phyloP scores from a whole-genome alignment of 1,140 invertebrate genomes.

The Philopotamus ludificatus region DNA sequence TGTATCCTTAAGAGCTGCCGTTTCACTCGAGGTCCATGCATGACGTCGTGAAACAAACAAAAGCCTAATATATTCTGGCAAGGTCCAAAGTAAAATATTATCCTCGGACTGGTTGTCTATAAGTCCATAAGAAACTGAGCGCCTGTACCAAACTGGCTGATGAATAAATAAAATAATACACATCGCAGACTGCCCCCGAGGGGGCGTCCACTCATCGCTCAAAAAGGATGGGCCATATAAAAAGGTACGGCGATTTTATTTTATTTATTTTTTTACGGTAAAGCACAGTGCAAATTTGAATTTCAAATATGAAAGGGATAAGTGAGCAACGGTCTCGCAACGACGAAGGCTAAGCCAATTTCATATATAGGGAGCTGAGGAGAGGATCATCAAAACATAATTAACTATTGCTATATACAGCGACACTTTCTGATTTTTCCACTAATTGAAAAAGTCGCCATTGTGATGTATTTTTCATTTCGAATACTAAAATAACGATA shows the following conservation, averaged over 20 bases:
- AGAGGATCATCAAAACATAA: constrained; percentile 28
- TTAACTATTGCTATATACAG: no score
- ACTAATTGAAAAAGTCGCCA: no score
- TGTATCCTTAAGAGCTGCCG: no score
- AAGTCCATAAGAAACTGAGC: background rate
- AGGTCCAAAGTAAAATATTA: constrained; percentile 16
- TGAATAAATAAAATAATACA: constrained; percentile 38
- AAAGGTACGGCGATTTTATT: constrained; percentile 33
- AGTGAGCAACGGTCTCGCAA: constrained; percentile 20
- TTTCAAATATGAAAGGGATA: constrained; percentile 41
- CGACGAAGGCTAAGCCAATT: constrained; percentile 13
- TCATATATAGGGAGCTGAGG: constrained; percentile 3
- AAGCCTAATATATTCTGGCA: constrained; percentile 14
- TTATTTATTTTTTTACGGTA: constrained; percentile 39
- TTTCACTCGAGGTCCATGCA: no score
- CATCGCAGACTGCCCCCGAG: constrained; percentile 21
- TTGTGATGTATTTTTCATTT: no score
- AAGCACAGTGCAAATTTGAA: constrained; percentile 39
- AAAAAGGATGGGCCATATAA: constrained; percentile 25
- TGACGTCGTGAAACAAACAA: no score
- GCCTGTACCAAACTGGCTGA: constrained; percentile 21
- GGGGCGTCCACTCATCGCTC: constrained; percentile 36
- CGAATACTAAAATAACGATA: no score
- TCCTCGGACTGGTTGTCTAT: background rate
- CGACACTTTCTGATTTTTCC: no score